Evolutionary conservation across 2,797 vertebrate genomes (phyloP), one percentile per base, ranked within the genome.

Genomic region (Pachyuromys duprasi): DNA sequence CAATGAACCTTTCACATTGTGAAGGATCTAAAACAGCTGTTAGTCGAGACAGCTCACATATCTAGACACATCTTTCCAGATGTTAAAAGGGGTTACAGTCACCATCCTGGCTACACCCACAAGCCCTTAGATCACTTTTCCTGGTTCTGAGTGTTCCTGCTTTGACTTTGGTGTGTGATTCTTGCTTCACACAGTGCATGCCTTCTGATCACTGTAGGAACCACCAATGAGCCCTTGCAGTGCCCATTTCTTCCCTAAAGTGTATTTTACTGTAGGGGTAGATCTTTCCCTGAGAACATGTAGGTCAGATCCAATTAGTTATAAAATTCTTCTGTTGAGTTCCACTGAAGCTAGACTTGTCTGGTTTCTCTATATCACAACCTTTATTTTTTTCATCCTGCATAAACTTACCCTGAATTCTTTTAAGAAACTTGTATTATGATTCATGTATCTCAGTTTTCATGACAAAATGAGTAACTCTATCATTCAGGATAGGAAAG

Each of bases 161-260:
- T 67, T 14, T 79, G 36, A 33, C 3, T 39, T 33, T 42, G 15
- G 0, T 70, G 12, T 62, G 0, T 33, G 17, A 26, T 36, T 60
- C 70, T 42, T 55, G 13, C 8, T 70, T 62, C 45, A 39, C 22
- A 36, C 8, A 89, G 8, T 13, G 9, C 0, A 24, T 57, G 9
- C 1, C 53, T 88, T 5, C 49, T 75, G 36, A 11, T 90, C 62
- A 45, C 22, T 39, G 9, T 76, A 31, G 26, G 12, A 9, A 57
- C 1, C 17, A 2, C 0, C 3, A 3, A 9, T 72, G 6, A 60
- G 14, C 8, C 3, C 31, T 17, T 69, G 0, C 6, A 33, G 0
- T 33, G 1, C 2, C 3, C 12, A 17, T 22, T 9, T 15, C 3
- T 67, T 57, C 42, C 0, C 31, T 39, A 12, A 84, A 74, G 53